These are phyloP conservation scores for Glomeris marginata DNA, from an alignment of 2,888 invertebrate species.

Conservation along the genomic window DNA sequence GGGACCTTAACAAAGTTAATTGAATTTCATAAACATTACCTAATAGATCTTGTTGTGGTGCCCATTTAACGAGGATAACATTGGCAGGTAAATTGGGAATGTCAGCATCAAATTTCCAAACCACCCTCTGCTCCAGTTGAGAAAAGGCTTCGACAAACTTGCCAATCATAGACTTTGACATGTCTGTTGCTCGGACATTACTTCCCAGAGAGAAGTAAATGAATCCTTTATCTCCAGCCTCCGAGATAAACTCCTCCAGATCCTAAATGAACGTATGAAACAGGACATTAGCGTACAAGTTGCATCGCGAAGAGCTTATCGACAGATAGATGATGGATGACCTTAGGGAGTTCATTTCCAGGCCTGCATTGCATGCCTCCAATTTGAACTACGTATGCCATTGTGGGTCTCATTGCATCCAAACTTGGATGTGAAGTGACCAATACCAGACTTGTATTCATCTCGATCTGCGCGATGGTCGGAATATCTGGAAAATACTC, in stretches of 20 bases:
- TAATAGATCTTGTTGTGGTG: conserved; percentile 12
- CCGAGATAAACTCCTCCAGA: conserved; percentile 8
- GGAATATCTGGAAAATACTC: neutral
- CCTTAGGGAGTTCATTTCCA: conserved; percentile 49
- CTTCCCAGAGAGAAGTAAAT: conserved; percentile 12
- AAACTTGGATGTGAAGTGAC: conserved; percentile 67
- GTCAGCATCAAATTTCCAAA: conserved; percentile 9
- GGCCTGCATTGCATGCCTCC: conserved; percentile 62
- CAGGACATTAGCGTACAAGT: neutral
- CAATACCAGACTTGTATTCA: conserved; percentile 60
- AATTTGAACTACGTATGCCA: conserved; percentile 69
- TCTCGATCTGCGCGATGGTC: conserved; percentile 47
- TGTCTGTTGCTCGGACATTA: neutral
- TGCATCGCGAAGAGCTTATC: neutral
- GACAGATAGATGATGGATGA: conserved; percentile 27
- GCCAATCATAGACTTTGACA: conserved; percentile 1
- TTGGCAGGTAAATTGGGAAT: conserved; percentile 7
- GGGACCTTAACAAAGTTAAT: no score
- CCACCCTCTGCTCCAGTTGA: conserved; percentile 5
- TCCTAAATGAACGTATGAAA: conserved; percentile 1
- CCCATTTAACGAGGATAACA: conserved; percentile 11
- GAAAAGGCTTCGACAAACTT: conserved; percentile 7
- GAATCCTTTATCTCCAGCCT: conserved; percentile 8
- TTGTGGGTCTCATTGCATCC: conserved; percentile 57
- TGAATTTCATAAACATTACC: conserved; percentile 6